Evolutionary conservation across 1,140 invertebrate species (phyloP).

Genomic region (Leptinotarsa defecta): DNA sequence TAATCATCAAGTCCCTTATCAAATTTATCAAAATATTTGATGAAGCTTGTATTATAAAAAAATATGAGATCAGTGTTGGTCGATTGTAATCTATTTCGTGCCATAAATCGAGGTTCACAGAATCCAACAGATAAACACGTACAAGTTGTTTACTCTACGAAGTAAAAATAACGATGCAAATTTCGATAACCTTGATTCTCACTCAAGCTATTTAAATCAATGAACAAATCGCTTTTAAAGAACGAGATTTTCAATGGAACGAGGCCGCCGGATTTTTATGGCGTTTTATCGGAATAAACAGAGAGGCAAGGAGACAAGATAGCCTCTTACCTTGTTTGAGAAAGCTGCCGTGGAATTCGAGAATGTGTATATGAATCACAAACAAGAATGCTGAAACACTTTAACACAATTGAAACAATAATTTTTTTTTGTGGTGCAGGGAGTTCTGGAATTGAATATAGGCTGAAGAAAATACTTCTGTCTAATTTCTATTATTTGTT

Average conservation of each 20-base stretch:
- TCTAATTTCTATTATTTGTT: too few species aligned
- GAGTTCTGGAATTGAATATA: too few species aligned
- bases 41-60: background rate
- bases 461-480: too few species aligned
- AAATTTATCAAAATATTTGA: slow-evolving; percentile 4
- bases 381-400: background rate
- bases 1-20: background rate
- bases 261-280: background rate
- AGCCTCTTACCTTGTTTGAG: too few species aligned
- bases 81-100: background rate
- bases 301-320: too few species aligned
- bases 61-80: background rate
- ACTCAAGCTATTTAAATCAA: slow-evolving; percentile 1
- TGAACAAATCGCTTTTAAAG: background rate
- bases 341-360: background rate
- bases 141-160: background rate
- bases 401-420: background rate
- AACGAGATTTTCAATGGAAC: background rate
- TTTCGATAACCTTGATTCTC: slow-evolving; percentile 1
- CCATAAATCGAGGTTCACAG: background rate
- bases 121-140: slow-evolving; percentile 3
- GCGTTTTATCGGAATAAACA: background rate
- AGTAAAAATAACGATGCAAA: slow-evolving; percentile 8
- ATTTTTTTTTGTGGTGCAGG: too few species aligned
- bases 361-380: background rate